Evolutionary conservation across 1,140 invertebrate species (phyloP), one percentile per base, ranked within the genome.

Genomic region (Hylaeus volcanicus): DNA sequence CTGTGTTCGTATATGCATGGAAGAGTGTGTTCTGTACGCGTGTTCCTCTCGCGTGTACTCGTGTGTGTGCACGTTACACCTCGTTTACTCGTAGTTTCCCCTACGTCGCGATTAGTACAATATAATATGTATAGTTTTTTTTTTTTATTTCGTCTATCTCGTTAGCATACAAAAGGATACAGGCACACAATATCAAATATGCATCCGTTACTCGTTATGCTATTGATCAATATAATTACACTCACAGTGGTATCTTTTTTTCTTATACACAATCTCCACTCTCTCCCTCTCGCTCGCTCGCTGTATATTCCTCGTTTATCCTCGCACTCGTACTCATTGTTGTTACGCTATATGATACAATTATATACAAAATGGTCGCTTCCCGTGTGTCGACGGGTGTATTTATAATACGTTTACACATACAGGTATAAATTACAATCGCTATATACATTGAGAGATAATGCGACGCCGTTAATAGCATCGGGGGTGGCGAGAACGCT

Each of bases 121-220:
- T 91, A 92, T 92, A 92, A 89, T 92, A 92, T 90, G 87, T 89
- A 92, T 92, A 91, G 86, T 90, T 92, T 85, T 86, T 79, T 88
- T 88, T 88, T 74, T 60, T 74, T 84, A 83, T 76, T 83, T 83
- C 84, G 71, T 89, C 88, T 91, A 92, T 91, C 87, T 92, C 87
- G 88, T 83, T 92, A 92, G 92, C 91, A 92, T 92, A 92, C 91
- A 93, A 93, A 92, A 92, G 90, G 88, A 91, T 93, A 92, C 92
- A 93, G 92, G 92, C 92, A 93, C 92, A 93, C 92, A 92, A 93
- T 93, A 93, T 93, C 91, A 92, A 92, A 93, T 92, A 92, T 91
- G 92, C 91, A 90, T 92, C 89, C 89, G 90, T 88, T 91, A 92
- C 86, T 91, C 89, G 88, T 88, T 89, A 88, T 82, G 73, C 85